Percentiles rank a stretch among this genome's conserved stretches.
These are phyloP conservation scores for Gymnodraco acuticeps DNA, from an alignment of 2,797 vertebrate species.

Conservation along the genomic window DNA sequence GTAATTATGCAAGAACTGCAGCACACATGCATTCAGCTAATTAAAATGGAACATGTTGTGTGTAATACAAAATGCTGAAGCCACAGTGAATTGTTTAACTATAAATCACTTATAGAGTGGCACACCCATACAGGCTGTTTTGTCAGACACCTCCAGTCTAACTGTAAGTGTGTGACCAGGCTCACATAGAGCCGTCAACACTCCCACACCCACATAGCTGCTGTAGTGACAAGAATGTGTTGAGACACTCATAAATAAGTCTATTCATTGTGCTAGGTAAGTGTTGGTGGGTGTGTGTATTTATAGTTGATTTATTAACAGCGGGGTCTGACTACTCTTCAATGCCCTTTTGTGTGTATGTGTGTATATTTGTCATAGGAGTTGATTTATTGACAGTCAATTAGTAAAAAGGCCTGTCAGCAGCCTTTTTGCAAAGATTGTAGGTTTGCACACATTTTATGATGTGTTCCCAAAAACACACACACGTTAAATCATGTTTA, in stretches of 20 bases:
- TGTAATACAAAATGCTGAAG: constrained; percentile 7
- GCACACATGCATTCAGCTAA: constrained; percentile 12
- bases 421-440: background rate
- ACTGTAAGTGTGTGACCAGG: constrained; percentile 46
- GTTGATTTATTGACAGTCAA: constrained; percentile 56
- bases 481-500: background rate
- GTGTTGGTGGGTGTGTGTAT: constrained; percentile 31
- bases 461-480: constrained; percentile 3
- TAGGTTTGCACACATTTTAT: background rate
- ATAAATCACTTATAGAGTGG: constrained; percentile 28
- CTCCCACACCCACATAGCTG: constrained; percentile 57
- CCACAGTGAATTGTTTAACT: constrained; percentile 10
- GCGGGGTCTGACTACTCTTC: constrained; percentile 24
- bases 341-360: constrained; percentile 17
- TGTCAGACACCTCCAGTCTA: constrained; percentile 22
- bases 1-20: background rate
- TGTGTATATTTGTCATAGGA: constrained; percentile 8
- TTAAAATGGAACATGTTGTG: constrained; percentile 4
- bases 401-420: constrained; percentile 43
- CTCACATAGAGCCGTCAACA: constrained; percentile 60
- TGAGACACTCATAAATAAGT: constrained; percentile 69
- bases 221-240: constrained; percentile 63
- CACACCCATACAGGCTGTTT: constrained; percentile 6
- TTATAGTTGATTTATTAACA: constrained; percentile 65
- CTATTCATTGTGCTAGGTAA: constrained; percentile 38